These are phyloP conservation scores for Cuniculus paca DNA, from an alignment of 2,797 vertebrate genomes.

Conservation along the genomic window DNA sequence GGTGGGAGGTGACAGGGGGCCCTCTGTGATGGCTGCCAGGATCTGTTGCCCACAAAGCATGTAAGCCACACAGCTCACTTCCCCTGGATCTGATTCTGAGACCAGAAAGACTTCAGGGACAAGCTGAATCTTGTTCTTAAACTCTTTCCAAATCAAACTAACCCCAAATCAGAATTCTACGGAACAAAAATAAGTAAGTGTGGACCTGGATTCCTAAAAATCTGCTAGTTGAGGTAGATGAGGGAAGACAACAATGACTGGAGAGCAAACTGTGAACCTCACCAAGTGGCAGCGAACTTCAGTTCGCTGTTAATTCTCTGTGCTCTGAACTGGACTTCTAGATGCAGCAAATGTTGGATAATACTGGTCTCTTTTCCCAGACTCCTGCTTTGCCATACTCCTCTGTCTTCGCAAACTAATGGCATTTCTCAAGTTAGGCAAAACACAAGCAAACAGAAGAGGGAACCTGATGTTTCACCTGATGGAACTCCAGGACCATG, in stretches of 20 bases:
- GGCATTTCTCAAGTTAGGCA: not conserved
- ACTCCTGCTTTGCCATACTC: not conserved
- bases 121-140: not conserved
- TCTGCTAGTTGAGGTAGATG: not conserved
- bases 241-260: not conserved
- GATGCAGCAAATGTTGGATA: not conserved
- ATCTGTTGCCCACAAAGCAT: rapidly evolving
- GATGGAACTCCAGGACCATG: no score
- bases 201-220: not conserved
- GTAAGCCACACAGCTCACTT: not conserved
- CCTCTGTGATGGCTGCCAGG: rapidly evolving
- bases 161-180: conserved; percentile 1
- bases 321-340: not conserved
- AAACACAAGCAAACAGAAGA: not conserved
- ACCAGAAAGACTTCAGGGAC: conserved; percentile 9
- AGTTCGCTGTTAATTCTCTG: not conserved
- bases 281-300: not conserved
- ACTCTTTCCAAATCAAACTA: not conserved
- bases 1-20: not conserved
- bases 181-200: not conserved
- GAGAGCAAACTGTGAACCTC: not conserved
- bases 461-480: not conserved
- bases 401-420: not conserved
- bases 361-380: not conserved
- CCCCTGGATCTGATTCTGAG: not conserved